Evolutionary conservation across 2,888 invertebrate genomes (phyloP), one percentile per base, ranked within the genome.

Genomic region (Hymenopus coronatus): DNA sequence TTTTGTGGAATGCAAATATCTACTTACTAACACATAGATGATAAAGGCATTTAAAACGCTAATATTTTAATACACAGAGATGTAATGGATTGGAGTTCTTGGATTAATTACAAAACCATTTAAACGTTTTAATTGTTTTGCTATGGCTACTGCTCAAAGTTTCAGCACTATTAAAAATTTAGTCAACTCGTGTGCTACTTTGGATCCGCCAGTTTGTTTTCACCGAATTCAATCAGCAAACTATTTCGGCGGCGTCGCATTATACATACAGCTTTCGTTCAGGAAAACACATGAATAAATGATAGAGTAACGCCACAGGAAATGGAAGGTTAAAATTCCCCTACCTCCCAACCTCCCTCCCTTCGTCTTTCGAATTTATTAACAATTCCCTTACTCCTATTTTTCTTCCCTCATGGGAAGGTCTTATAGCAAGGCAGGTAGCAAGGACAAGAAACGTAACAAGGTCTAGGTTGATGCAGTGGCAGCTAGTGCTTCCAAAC

Each of bases 261-360:
- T 30, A 87, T 87, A 81, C 30, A 28, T 25, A 87, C 33, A 54
- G n/a, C 20, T 87, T 82, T 70, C 54, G 20, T 70, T 70, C 54
- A 70, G 20, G 54, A 70, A 70, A 70, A 70, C 40, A 28, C 86
- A 88, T 88, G 88, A 88, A 85, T 88, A 85, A 85, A 85, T 82
- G 82, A 88, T 88, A 33, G 30, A 82, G 27, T 85, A 46, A 81
- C 88, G 85, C 82, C 85, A 85, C 85, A 88, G 85, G 88, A 88
- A 85, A 88, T 88, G 40, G 70, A 85, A 28, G 88, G 82, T 86
- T 28, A 20, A 30, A 82, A 84, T 33, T 81, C 46, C 82, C 85
- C 25, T 70, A 25, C 84, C 81, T 27, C 28, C 30, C 83, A 54
- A 27, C 54, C 83, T 27, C 30, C 88, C 85, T 33, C 40, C 83